Evolutionary conservation across 2,888 invertebrate genomes (phyloP).

Genomic region (Catotricha subobsoleta): DNA sequence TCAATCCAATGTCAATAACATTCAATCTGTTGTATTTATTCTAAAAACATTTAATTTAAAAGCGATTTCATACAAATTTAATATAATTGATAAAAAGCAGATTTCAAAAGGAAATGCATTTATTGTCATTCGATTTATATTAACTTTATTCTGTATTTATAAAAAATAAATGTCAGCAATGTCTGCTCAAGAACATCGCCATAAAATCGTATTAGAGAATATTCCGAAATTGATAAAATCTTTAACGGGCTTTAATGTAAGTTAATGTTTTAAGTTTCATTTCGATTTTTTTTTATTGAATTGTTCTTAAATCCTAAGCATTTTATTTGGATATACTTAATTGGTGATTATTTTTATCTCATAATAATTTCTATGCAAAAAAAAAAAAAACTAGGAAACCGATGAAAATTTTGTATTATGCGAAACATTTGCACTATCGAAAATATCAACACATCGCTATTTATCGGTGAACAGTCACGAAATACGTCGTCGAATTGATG

Average conservation of each 20-base stretch:
- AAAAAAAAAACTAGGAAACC: constrained; percentile 17
- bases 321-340: not conserved
- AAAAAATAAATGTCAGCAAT: too few species aligned
- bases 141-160: too few species aligned
- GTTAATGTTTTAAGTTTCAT: not conserved
- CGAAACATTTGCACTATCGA: constrained; percentile 26
- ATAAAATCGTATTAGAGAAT: constrained; percentile 18
- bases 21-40: too few species aligned
- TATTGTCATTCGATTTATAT: too few species aligned
- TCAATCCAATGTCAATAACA: too few species aligned
- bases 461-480: constrained; percentile 30
- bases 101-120: too few species aligned
- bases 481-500: constrained; percentile 29
- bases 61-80: too few species aligned
- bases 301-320: not conserved
- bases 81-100: too few species aligned
- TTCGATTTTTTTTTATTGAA: not conserved
- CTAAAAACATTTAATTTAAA: too few species aligned
- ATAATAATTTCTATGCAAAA: not conserved
- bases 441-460: constrained; percentile 30
- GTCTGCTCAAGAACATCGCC: constrained; percentile 13
- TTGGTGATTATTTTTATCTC: not conserved
- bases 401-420: constrained; percentile 27
- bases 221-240: constrained; percentile 18
- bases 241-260: constrained; percentile 19